Conservation (phyloP, 1,140 invertebrate genomes). For the Kradibia gibbosae region DNA sequence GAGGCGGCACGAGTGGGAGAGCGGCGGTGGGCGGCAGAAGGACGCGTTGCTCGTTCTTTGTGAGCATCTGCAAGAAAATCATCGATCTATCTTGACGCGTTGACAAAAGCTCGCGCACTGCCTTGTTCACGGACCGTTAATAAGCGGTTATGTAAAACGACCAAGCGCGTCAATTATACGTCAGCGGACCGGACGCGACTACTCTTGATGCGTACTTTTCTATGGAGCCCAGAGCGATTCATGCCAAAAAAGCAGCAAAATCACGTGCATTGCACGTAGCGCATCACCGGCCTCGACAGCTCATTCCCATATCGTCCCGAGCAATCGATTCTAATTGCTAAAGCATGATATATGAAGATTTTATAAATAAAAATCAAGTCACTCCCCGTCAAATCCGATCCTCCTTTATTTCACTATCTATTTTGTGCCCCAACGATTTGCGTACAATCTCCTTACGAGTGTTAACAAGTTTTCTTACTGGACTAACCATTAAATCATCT, state of each 20-base stretch:
- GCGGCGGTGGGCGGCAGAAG: not conserved
- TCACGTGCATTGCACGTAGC: not conserved
- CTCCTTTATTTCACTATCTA: slow-evolving; percentile 15
- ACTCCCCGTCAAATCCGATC: not conserved
- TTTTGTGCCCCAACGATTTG: not conserved
- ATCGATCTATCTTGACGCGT: slow-evolving; percentile 27
- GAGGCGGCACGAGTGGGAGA: not conserved
- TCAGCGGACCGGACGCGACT: too few species aligned
- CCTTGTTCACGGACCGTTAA: slow-evolving; percentile 35
- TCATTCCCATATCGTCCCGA: not conserved
- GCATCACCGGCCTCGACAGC: slow-evolving; percentile 1
- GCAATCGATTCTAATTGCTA: slow-evolving; percentile 22
- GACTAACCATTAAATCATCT: slow-evolving; percentile 5
- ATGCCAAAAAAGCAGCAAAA: not conserved
- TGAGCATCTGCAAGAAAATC: slow-evolving; percentile 5
- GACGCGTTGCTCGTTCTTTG: not conserved
- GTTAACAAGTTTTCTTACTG: slow-evolving; percentile 18
- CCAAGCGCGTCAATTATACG: slow-evolving; percentile 51
- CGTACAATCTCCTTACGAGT: not conserved
- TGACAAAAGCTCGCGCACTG: not conserved
- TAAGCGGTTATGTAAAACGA: slow-evolving; percentile 53
- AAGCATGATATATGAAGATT: slow-evolving; percentile 37
- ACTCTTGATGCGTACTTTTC: not conserved
- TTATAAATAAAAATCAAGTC: slow-evolving; percentile 16
- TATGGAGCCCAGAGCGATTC: not conserved